A percentile compares a stretch with the other conserved stretches of the same genome.
These are phyloP conservation scores for Sardinella longiceps DNA, from an alignment of 2,797 vertebrate species.

Conservation along the genomic window DNA sequence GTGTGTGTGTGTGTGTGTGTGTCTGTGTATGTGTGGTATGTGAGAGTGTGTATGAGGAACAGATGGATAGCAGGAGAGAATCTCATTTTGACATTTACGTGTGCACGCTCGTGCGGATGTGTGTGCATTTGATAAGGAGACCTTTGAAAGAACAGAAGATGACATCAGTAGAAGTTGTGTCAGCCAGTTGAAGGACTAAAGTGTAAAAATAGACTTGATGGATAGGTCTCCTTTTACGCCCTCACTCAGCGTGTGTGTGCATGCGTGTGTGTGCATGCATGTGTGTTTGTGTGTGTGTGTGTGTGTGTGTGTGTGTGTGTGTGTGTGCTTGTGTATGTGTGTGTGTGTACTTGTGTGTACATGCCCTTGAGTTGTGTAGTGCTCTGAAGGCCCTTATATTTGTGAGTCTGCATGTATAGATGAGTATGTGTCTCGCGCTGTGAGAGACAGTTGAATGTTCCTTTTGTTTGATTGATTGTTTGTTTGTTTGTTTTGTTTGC, in stretches of 20 bases:
- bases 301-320: background rate
- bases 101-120: background rate
- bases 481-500: too few species aligned
- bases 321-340: background rate
- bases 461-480: too few species aligned
- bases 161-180: constrained; percentile 29
- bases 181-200: constrained; percentile 48
- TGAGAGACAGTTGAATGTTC: too few species aligned
- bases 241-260: background rate
- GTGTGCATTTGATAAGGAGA: background rate
- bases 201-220: constrained; percentile 59
- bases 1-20: background rate
- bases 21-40: too few species aligned
- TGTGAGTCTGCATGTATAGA: background rate
- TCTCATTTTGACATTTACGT: constrained; percentile 4
- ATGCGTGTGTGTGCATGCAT: background rate
- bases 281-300: constrained; percentile 8
- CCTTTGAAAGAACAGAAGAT: constrained; percentile 1
- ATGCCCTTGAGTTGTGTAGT: constrained; percentile 7
- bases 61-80: background rate
- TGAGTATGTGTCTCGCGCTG: too few species aligned
- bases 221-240: constrained; percentile 46
- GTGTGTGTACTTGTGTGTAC: background rate
- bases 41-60: background rate
- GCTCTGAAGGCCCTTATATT: background rate